Evolutionary conservation across 2,797 vertebrate species (phyloP).

Genomic region (Onychomys arenicola): DNA sequence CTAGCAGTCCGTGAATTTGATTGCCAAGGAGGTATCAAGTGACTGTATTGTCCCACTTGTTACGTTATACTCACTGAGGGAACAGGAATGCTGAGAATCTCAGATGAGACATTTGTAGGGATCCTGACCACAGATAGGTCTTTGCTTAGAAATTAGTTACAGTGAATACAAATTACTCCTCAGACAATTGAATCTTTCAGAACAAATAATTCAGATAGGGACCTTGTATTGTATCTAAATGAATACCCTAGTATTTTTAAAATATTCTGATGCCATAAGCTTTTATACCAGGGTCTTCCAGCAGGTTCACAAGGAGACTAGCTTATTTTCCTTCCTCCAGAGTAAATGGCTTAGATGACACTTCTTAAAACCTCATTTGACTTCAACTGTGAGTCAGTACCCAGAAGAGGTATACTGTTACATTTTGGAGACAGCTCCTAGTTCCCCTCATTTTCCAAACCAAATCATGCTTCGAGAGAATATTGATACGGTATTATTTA

Average conservation of each 20-base stretch:
- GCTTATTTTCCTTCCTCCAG: neutral
- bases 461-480: neutral
- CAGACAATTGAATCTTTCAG: neutral
- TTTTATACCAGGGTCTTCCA: neutral
- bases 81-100: neutral
- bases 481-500: neutral
- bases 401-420: neutral
- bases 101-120: neutral
- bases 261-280: neutral
- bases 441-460: neutral
- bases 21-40: neutral
- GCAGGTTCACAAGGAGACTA: neutral
- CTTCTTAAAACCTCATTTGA: neutral
- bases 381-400: neutral
- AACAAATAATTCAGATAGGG: neutral
- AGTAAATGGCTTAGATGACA: neutral
- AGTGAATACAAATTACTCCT: neutral
- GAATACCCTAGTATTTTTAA: neutral
- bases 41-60: neutral
- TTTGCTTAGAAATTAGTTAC: slow-evolving; percentile 25
- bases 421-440: neutral
- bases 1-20: neutral
- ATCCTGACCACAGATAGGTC: neutral
- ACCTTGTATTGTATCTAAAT: neutral
- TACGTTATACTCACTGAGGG: neutral